Percentiles rank a stretch among this genome's conserved stretches.
These are phyloP conservation scores for Cryptoblepharus egeriae DNA, from an alignment of 2,797 vertebrate genomes.

Conservation along the genomic window DNA sequence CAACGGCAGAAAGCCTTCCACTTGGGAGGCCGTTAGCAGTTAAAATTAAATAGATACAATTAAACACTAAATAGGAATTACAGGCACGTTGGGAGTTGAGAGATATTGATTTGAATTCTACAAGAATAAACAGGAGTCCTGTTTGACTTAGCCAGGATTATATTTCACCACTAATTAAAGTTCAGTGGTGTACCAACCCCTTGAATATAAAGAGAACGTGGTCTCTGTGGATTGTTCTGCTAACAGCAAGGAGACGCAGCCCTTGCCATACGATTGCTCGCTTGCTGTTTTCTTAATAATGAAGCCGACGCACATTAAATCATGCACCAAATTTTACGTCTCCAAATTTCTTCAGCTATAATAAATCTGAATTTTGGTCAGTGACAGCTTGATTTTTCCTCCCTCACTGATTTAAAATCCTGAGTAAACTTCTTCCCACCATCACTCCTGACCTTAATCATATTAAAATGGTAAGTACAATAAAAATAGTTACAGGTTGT, in stretches of 20 bases:
- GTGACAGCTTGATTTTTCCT: constrained; percentile 26
- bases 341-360: constrained; percentile 14
- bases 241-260: constrained; percentile 23
- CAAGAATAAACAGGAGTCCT: constrained; percentile 49
- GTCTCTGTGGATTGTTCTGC: background rate
- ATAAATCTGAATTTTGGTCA: constrained; percentile 39
- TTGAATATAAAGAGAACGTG: constrained; percentile 34
- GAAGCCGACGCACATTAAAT: background rate
- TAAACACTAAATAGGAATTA: constrained; percentile 50
- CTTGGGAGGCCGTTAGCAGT: constrained; percentile 17
- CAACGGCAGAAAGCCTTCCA: background rate
- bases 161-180: constrained; percentile 64
- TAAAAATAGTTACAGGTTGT: constrained; percentile 51
- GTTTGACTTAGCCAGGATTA: constrained; percentile 50
- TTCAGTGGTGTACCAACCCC: constrained; percentile 29
- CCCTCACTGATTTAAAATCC: constrained; percentile 51
- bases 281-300: background rate
- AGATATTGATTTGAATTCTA: constrained; percentile 45
- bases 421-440: constrained; percentile 16
- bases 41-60: constrained; percentile 49
- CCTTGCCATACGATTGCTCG: background rate
- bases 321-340: constrained; percentile 15
- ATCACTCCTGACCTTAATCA: constrained; percentile 39
- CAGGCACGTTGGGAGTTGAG: constrained; percentile 5
- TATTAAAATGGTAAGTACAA: constrained; percentile 57